phyloP scores from a whole-genome alignment of 2,113 vertebrate genomes.

The Fulmarus glacialis region DNA sequence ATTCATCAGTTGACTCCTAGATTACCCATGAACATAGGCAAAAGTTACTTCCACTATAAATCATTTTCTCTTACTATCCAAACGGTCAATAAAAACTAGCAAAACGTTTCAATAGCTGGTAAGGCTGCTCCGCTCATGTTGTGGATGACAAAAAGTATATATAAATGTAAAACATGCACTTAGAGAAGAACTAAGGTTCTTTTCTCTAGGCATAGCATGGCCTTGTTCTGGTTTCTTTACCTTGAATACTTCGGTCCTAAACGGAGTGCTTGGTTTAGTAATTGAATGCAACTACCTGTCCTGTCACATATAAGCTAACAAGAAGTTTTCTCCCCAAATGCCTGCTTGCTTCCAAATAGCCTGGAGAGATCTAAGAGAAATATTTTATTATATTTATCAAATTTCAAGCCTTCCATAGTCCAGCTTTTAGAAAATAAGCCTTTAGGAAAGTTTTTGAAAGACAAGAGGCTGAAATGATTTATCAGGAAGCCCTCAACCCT shows the following conservation, averaged over 20 bases:
- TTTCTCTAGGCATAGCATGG: background rate
- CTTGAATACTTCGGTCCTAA: background rate
- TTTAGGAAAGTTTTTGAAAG: background rate
- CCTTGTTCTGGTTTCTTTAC: background rate
- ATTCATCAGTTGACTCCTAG: background rate
- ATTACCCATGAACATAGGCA: background rate
- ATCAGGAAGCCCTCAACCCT: background rate
- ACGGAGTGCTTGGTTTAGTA: background rate
- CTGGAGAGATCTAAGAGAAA: background rate
- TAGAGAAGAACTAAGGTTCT: background rate
- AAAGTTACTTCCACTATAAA: background rate
- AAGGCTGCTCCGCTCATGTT: background rate
- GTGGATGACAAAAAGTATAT: background rate
- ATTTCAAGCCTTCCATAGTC: background rate
- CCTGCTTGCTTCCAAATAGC: background rate
- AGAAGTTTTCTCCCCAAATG: background rate
- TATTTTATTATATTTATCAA: background rate
- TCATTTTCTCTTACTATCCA: background rate
- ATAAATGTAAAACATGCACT: background rate
- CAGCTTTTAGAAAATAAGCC: background rate
- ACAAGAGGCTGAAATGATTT: background rate
- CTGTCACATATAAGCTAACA: background rate
- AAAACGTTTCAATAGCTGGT: background rate
- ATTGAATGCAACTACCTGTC: background rate
- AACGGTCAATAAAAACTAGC: background rate